Evolutionary conservation across 1,140 invertebrate genomes (phyloP).

Genomic region (Medauroidea extradentata): DNA sequence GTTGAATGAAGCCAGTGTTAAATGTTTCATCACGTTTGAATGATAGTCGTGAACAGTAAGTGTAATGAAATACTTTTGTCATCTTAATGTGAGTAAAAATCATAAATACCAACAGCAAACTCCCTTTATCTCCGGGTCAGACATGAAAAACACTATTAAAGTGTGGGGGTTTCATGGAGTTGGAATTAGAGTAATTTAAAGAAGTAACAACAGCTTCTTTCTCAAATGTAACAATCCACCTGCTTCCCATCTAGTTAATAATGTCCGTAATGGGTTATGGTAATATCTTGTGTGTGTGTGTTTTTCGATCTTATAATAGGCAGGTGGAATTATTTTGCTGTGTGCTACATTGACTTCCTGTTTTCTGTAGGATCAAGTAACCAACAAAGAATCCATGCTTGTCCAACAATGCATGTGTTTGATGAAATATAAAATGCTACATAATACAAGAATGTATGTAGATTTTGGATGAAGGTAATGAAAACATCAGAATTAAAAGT

Average conservation of each 20-base stretch:
- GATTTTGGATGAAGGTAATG: conserved; percentile 1
- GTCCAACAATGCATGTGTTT: conserved; percentile 24
- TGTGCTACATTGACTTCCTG: conserved; percentile 17
- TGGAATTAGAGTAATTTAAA: conserved; percentile 1
- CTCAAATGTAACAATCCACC: neutral
- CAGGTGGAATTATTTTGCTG: conserved; percentile 8
- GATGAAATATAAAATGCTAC: conserved; percentile 13
- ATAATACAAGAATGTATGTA: conserved; percentile 1
- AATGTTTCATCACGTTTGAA: no score
- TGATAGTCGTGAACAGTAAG: no score
- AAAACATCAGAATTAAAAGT: neutral
- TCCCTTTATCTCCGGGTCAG: conserved; percentile 13
- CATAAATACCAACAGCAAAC: conserved; percentile 2
- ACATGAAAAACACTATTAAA: conserved; percentile 5
- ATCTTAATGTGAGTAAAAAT: no score
- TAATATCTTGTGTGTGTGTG: conserved; percentile 7
- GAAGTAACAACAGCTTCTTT: conserved; percentile 7
- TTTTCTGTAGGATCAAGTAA: conserved; percentile 13
- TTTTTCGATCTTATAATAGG: conserved; percentile 7
- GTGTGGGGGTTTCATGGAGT: conserved; percentile 12
- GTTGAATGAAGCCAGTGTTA: neutral
- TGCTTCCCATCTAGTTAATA: no score
- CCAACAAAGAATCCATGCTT: conserved; percentile 21
- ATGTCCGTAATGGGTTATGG: conserved; percentile 5
- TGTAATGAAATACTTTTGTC: no score